Conservation (phyloP, 2,888 invertebrate species). For the Mesorhabditis spiculigera region DNA sequence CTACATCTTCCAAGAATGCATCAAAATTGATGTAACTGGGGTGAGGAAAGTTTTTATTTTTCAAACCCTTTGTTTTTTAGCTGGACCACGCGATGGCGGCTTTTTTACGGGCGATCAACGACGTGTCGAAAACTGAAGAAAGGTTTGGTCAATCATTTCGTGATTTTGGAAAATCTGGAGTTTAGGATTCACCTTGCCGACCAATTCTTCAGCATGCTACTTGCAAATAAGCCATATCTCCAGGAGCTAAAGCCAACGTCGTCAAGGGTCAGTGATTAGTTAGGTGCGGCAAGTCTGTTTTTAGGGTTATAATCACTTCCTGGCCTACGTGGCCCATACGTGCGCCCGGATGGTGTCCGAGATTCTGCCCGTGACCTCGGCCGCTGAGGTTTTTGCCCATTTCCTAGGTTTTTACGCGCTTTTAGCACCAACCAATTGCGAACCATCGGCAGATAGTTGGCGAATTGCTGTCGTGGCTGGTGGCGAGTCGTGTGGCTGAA, state of each 20-base stretch:
- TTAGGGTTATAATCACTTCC: conserved; percentile 1
- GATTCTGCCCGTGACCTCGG: neutral
- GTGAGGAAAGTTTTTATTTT: neutral
- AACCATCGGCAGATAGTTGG: too few relatives aligned
- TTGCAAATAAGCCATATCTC: neutral
- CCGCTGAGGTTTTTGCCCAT: too few relatives aligned
- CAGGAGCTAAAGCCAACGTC: neutral
- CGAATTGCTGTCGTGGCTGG: neutral
- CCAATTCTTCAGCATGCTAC: neutral
- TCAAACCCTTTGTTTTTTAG: neutral
- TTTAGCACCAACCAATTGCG: too few relatives aligned
- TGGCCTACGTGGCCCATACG: neutral
- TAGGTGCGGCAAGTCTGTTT: neutral
- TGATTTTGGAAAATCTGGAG: neutral
- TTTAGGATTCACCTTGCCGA: neutral
- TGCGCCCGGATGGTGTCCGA: neutral
- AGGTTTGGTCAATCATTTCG: neutral
- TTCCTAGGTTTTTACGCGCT: too few relatives aligned
- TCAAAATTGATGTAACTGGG: neutral
- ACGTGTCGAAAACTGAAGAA: neutral
- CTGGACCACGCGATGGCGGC: neutral
- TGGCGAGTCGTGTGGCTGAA: neutral
- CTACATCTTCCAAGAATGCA: neutral
- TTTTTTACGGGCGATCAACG: neutral
- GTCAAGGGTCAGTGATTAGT: neutral